Evolutionary conservation across 2,113 vertebrate species (phyloP), one percentile per base, ranked within the genome.

Genomic region (Otis tarda): DNA sequence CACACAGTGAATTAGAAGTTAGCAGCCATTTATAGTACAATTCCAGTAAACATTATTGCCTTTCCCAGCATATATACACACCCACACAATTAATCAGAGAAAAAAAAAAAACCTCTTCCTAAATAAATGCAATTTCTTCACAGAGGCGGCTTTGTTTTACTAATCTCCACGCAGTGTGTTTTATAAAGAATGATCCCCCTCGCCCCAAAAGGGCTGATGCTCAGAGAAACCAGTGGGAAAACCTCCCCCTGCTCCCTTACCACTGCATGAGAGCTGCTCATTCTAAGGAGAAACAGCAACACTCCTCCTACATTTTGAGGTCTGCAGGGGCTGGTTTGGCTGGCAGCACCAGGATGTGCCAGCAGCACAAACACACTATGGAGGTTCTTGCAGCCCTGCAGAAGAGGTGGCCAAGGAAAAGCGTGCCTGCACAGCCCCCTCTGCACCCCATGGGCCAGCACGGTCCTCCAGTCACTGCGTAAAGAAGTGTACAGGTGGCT

Each of bases 21-120:
- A 81, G 81, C 92, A 96, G 59, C 78, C 95, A 93, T 89, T 95
- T 96, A 90, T 52, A 93, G 88, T 21, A 68, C 90, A 47, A 55
- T 96, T 94, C 95, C 94, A 90, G 93, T 85, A 94, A 97, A 94
- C 83, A 96, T 90, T 45, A 91, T 35, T 87, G 92, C 90, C 79
- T 94, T 97, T 90, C 94, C 95, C 94, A 94, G 89, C 93, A 91
- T 23, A 89, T 53, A 79, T 50, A 71, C 57, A 64, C 83, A 55
- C 94, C 89, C 96, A 85, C 91, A 43, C 70, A 30, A 83, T 96
- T 93, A 94, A 97, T 95, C 95, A 88, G 59, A 53, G 75, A 28
- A 28, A 45, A 52, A 83, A 45, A 83, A 43, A 43, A 43, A 59
- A 67, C 27, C 22, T 74, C 95, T 56, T 65, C 61, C 47, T 45